These are phyloP conservation scores for Rhyacophila evoluta DNA, from an alignment of 2,888 invertebrate species.

Conservation along the genomic window DNA sequence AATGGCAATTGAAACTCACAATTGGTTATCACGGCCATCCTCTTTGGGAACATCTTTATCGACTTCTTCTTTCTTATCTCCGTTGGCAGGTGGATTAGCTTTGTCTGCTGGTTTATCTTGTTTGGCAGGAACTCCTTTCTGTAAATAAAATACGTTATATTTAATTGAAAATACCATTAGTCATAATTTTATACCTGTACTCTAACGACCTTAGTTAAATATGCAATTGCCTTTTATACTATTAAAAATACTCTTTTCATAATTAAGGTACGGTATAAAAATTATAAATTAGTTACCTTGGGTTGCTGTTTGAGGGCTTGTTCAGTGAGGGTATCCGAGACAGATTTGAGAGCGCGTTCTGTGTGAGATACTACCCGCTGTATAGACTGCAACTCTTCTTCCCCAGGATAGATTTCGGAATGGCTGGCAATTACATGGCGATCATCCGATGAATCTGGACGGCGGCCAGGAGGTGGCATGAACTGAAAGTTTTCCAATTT, in stretches of 20 bases:
- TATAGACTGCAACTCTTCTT: conserved; percentile 88
- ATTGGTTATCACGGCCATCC: conserved; percentile 85
- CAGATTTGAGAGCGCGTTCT: conserved; percentile 93
- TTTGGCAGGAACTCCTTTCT: neutral
- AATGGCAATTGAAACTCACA: no score
- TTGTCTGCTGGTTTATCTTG: conserved; percentile 56
- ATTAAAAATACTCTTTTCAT: no score
- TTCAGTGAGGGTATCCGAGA: conserved; percentile 89
- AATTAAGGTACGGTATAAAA: no score
- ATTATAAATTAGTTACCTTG: conserved; percentile 60
- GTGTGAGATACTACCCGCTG: conserved; percentile 94
- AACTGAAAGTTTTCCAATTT: no score
- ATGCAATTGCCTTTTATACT: no score
- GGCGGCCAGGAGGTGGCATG: conserved; percentile 75
- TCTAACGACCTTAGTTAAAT: no score
- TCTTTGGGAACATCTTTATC: conserved; percentile 70
- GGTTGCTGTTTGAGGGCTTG: conserved; percentile 58
- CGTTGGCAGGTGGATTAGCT: conserved; percentile 59
- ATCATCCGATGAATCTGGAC: conserved; percentile 95
- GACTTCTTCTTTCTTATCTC: conserved; percentile 64
- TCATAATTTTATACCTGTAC: no score
- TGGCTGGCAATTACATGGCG: conserved; percentile 95
- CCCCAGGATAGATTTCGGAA: conserved; percentile 93
- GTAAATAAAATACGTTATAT: conserved; percentile 33
- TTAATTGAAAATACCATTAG: no score